Evolutionary conservation across 2,888 invertebrate genomes (phyloP).

Genomic region (Bembecia ichneumoniformis): DNA sequence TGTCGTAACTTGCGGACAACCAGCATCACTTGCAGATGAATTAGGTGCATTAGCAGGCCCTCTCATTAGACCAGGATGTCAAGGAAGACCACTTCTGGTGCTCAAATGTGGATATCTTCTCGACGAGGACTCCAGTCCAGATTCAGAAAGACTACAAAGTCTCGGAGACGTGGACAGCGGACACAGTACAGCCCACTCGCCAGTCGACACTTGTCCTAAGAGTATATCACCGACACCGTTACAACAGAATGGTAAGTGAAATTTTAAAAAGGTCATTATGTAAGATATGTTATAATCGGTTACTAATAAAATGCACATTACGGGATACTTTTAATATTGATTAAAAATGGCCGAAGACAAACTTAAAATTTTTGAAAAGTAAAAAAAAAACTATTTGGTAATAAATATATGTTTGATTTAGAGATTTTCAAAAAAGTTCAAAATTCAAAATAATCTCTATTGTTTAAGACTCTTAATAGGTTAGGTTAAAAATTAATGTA

Average conservation of each 20-base stretch:
- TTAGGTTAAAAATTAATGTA: too few relatives aligned
- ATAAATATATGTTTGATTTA: too few relatives aligned
- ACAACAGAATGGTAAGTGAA: constrained; percentile 56
- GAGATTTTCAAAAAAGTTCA: too few relatives aligned
- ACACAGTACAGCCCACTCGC: constrained; percentile 92
- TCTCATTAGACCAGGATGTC: constrained; percentile 47
- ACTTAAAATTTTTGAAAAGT: too few relatives aligned
- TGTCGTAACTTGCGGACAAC: constrained; percentile 74
- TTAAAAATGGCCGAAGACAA: too few relatives aligned
- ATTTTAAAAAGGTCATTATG: too few relatives aligned
- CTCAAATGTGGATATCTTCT: constrained; percentile 82
- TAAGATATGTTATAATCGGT: too few relatives aligned
- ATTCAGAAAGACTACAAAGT: constrained; percentile 85
- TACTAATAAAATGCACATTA: too few relatives aligned
- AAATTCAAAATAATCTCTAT: too few relatives aligned
- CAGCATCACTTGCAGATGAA: constrained; percentile 79
- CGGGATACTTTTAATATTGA: too few relatives aligned
- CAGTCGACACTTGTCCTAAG: constrained; percentile 85
- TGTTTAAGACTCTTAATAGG: too few relatives aligned
- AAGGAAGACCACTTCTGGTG: constrained; percentile 74
- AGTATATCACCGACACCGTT: constrained; percentile 84
- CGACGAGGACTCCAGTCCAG: constrained; percentile 88
- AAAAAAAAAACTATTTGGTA: too few relatives aligned
- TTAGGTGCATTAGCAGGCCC: constrained; percentile 64
- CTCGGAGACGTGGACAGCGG: constrained; percentile 87